Conservation (phyloP, 2,888 invertebrate genomes). For the Belgica antarctica region DNA sequence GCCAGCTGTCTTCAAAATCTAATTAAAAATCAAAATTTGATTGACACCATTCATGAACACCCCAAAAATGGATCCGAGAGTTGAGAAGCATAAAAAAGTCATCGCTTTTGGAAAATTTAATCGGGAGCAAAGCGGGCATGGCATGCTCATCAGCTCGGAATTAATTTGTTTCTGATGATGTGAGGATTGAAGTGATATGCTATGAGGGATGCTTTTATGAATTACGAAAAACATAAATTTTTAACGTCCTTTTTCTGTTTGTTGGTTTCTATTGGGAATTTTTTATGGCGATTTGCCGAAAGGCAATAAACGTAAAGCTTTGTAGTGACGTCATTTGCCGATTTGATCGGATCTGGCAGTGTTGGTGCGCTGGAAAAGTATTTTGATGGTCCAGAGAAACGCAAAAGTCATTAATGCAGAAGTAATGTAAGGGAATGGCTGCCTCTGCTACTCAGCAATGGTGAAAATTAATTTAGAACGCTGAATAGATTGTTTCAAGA, state of each 20-base stretch:
- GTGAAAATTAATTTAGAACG: slow-evolving; percentile 1
- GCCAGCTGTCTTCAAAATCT: too few relatives aligned
- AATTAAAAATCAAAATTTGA: too few relatives aligned
- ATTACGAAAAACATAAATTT: background rate
- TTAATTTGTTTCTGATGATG: slow-evolving; percentile 19
- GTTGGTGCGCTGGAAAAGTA: background rate
- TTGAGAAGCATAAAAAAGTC: slow-evolving; percentile 9
- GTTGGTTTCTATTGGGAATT: too few relatives aligned
- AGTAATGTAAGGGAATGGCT: slow-evolving; percentile 9
- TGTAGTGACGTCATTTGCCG: background rate
- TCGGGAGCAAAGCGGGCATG: background rate
- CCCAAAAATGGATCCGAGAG: too few relatives aligned
- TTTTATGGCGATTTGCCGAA: background rate
- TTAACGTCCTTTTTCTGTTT: too few relatives aligned
- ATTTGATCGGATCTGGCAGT: background rate
- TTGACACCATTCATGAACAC: too few relatives aligned
- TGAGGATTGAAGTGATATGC: background rate
- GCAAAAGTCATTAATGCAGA: slow-evolving; percentile 16
- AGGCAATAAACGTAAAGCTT: background rate
- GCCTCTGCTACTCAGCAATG: background rate
- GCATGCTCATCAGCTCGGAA: slow-evolving; percentile 13
- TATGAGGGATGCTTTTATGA: background rate
- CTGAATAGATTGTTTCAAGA: too few relatives aligned
- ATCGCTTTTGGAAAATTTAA: background rate
- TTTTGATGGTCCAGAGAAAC: slow-evolving; percentile 23